phyloP scores from a whole-genome alignment of 2,797 vertebrate species.

The Manis pentadactyla region DNA sequence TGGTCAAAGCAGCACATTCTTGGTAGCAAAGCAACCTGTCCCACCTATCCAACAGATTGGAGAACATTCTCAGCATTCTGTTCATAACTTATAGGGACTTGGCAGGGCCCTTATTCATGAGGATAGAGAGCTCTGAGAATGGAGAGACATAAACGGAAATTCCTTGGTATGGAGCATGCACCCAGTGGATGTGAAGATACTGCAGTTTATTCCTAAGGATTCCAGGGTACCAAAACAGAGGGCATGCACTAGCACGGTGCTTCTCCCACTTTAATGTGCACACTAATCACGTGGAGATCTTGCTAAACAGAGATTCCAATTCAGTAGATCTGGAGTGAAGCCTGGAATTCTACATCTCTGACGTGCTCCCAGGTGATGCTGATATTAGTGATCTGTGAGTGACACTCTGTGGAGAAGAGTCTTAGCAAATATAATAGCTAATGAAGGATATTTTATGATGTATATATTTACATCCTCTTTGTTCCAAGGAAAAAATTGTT shows the following conservation, averaged over 20 bases:
- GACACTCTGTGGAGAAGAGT: background rate
- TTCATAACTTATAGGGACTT: background rate
- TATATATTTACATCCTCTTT: background rate
- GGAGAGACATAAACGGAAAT: background rate
- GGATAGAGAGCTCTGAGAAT: background rate
- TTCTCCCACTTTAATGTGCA: background rate
- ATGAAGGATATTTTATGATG: background rate
- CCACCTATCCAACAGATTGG: background rate
- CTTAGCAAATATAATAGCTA: background rate
- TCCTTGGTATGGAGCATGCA: background rate
- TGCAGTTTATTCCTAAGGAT: background rate
- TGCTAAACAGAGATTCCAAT: background rate
- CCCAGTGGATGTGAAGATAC: background rate
- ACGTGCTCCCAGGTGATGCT: background rate
- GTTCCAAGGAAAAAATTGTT: background rate
- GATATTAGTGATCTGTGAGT: background rate
- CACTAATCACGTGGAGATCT: background rate
- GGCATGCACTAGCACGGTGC: background rate
- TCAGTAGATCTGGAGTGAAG: background rate
- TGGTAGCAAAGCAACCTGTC: background rate
- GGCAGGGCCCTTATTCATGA: background rate
- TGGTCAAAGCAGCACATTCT: background rate
- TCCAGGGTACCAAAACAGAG: background rate
- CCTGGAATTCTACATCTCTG: background rate
- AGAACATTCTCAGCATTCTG: background rate